A percentile compares a stretch with the other conserved stretches of the same genome.
phyloP scores from a whole-genome alignment of 2,113 vertebrate species.

The Rhea pennata region DNA sequence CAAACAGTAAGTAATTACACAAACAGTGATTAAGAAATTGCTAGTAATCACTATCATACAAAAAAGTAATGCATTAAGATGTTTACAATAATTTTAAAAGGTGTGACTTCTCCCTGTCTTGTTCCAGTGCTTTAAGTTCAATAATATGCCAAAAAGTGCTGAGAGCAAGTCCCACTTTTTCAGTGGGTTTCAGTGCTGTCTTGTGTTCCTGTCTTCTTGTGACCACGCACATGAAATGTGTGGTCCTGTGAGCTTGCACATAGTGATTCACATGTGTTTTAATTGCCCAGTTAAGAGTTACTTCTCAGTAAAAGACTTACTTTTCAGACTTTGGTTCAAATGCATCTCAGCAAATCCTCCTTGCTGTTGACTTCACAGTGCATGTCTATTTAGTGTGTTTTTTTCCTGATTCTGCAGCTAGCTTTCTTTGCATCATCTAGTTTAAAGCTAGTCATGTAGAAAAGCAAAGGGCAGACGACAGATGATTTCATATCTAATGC shows the following conservation, averaged over 20 bases:
- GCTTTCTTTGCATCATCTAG: conserved; percentile 1
- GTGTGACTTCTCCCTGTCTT: neutral
- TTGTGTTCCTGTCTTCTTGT: neutral
- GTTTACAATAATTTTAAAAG: conserved; percentile 2
- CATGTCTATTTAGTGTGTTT: neutral
- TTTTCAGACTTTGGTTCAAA: neutral
- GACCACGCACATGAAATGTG: neutral
- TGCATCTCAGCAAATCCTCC: neutral
- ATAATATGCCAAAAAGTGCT: neutral
- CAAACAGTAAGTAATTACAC: conserved; percentile 39
- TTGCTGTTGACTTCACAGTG: neutral
- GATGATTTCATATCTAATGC: conserved; percentile 55
- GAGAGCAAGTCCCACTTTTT: neutral
- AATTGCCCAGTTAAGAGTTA: neutral
- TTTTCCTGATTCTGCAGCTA: conserved; percentile 35
- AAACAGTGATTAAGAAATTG: conserved; percentile 46
- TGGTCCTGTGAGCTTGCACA: neutral
- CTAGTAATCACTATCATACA: conserved; percentile 20
- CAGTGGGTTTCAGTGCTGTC: neutral
- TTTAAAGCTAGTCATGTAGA: conserved; percentile 20
- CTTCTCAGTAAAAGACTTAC: neutral
- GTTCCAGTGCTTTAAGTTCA: neutral
- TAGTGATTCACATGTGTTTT: neutral
- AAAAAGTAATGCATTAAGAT: neutral
- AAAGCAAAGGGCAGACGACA: conserved; percentile 58